Conservation (phyloP, 2,113 vertebrate species). For the Leptocoma aspasia region DNA sequence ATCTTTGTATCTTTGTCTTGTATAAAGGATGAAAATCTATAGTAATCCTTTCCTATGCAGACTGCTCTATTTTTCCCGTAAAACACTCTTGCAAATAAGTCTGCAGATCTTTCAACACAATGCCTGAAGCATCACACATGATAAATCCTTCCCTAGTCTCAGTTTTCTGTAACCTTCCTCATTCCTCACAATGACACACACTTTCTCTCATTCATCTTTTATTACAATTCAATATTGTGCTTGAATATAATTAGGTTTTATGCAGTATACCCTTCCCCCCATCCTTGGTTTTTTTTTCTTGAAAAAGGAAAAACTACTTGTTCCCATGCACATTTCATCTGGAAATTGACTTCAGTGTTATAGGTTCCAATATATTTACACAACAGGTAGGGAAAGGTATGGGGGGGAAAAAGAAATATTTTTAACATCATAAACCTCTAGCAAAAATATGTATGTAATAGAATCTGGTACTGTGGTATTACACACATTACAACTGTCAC, state of each 20-base stretch:
- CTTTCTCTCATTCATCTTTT: slow-evolving; percentile 84
- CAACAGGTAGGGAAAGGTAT: slow-evolving; percentile 77
- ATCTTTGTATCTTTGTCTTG: slow-evolving; percentile 74
- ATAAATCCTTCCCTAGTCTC: slow-evolving; percentile 76
- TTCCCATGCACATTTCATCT: slow-evolving; percentile 75
- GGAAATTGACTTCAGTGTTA: slow-evolving; percentile 78
- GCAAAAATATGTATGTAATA: slow-evolving; percentile 85
- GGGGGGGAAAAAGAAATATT: slow-evolving; percentile 77
- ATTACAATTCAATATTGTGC: slow-evolving; percentile 82
- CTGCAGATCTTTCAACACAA: slow-evolving; percentile 75
- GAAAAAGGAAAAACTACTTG: slow-evolving; percentile 64
- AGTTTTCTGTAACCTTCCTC: slow-evolving; percentile 78
- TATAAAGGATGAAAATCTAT: slow-evolving; percentile 75
- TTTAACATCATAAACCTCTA: slow-evolving; percentile 81
- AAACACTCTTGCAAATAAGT: slow-evolving; percentile 80
- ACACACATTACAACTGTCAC: slow-evolving; percentile 83
- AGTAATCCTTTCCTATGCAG: slow-evolving; percentile 72
- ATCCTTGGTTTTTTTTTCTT: not conserved
- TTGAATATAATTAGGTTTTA: slow-evolving; percentile 77
- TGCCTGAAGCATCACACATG: slow-evolving; percentile 75
- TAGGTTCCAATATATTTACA: slow-evolving; percentile 78
- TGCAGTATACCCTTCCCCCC: not conserved
- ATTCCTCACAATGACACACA: slow-evolving; percentile 78
- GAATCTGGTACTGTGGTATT: slow-evolving; percentile 81
- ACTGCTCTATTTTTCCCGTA: slow-evolving; percentile 70